These are phyloP conservation scores for Liopterus haemorrhoidalis DNA, from an alignment of 2,888 invertebrate species.

Conservation along the genomic window DNA sequence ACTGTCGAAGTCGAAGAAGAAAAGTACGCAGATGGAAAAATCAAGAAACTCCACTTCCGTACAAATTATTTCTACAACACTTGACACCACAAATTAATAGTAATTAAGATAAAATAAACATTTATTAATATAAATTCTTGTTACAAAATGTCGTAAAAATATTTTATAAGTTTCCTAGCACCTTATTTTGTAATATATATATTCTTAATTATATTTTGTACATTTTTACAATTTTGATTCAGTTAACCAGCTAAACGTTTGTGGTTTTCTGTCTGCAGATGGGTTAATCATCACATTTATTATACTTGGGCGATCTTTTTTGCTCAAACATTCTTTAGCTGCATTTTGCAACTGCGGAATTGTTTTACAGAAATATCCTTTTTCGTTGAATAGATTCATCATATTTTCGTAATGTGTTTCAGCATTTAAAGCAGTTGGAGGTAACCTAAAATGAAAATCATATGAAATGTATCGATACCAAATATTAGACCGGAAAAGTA, in stretches of 20 bases:
- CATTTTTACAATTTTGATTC: constrained; percentile 74
- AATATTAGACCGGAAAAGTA: too few species aligned
- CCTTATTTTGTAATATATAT: too few species aligned
- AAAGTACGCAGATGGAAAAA: too few species aligned
- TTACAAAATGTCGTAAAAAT: too few species aligned
- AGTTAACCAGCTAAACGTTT: constrained; percentile 87
- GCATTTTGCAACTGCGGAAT: constrained; percentile 70
- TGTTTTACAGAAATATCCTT: constrained; percentile 74
- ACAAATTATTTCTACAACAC: too few species aligned
- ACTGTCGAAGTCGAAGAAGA: too few species aligned
- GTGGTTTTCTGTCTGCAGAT: constrained; percentile 81
- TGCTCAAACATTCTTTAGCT: constrained; percentile 58
- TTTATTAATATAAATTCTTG: too few species aligned
- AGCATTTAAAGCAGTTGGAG: constrained; percentile 73
- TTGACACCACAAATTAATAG: too few species aligned
- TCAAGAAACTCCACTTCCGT: too few species aligned
- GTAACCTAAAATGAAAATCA: constrained; percentile 56
- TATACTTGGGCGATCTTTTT: constrained; percentile 72
- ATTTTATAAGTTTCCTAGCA: too few species aligned
- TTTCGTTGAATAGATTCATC: constrained; percentile 77
- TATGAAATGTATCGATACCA: constrained; percentile 5
- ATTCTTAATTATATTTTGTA: too few species aligned
- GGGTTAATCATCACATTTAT: constrained; percentile 89
- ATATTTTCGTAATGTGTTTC: constrained; percentile 84
- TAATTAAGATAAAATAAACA: too few species aligned